Conservation (phyloP, 2,888 invertebrate species). For the Lutraria lutraria region DNA sequence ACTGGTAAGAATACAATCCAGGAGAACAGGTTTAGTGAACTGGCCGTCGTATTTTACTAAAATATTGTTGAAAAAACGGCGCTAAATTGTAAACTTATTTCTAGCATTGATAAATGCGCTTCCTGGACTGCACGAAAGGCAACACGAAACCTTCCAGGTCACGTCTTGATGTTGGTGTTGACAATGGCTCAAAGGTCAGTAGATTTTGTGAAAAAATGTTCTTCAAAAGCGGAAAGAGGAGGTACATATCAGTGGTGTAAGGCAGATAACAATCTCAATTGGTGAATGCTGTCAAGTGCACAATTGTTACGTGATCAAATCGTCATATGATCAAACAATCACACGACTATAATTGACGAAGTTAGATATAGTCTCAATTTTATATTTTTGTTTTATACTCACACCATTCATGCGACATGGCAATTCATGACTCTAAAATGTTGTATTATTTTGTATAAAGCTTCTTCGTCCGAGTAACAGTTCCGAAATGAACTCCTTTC, state of each 20-base stretch:
- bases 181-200: constrained; percentile 87
- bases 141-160: constrained; percentile 88
- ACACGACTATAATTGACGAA: not conserved
- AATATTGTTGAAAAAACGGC: too few species aligned
- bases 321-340: too few species aligned
- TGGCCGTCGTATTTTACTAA: too few species aligned
- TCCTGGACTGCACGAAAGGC: constrained; percentile 87
- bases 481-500: too few species aligned
- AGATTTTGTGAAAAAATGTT: constrained; percentile 88
- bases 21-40: too few species aligned
- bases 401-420: too few species aligned
- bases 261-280: constrained; percentile 77
- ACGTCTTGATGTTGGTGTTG: constrained; percentile 88
- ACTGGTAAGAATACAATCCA: too few species aligned
- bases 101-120: constrained; percentile 87
- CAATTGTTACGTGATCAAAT: not conserved
- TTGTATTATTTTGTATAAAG: too few species aligned
- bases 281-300: constrained; percentile 58
- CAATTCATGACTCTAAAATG: too few species aligned
- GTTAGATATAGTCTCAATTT: not conserved
- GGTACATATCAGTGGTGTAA: constrained; percentile 88
- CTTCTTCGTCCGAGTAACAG: too few species aligned
- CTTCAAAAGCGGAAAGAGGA: constrained; percentile 87
- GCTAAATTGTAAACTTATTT: too few species aligned
- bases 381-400: too few species aligned